Base-by-base conservation (phyloP, 2,797 vertebrate genomes). In the Galagoides demidoff region DNA sequence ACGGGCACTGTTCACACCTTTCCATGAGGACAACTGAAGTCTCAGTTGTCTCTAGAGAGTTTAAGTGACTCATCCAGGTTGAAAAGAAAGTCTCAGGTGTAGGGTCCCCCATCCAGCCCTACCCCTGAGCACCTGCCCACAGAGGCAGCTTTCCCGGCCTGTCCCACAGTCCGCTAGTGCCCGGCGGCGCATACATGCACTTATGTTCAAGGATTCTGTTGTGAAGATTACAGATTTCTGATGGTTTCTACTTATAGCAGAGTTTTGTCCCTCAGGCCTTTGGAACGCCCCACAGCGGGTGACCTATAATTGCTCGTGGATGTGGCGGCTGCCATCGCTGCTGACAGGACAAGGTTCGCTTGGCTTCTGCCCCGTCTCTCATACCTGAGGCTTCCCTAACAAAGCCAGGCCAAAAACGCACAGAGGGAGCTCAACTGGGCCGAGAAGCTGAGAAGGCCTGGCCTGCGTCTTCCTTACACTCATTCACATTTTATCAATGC, bases 251-350 rank as follows among this genome's bases (percentile, higher is more conserved):
- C 83, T 59, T 45, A 7, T 2, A 37, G 29, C 27, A 8, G 31
- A 45, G 39, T 49, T 13, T 12, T 6, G 70, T 74, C 92, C 94
- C 37, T 79, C 59, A 29, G 49, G 55, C 71, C 57, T 85, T 61
- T 29, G 49, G 81, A 85, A 93, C 13, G 7, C 25, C 87, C 88
- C 70, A 2, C 68, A 17, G 52, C 0, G 9, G 70, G 70, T 29
- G 11, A 68, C 4, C 82, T 11, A 3, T 20, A 52, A 71, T 20
- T 55, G 52, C 52, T 31, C 45, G 73, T 1, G 2, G 93, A 52
- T 25, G 59, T 3, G 9, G 19, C 0, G 0, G 66, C 25, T 3
- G 13, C n/a, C 5, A 8, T 57, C 2, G 1, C 82, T 5, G n/a
- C 55, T 0, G 3, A 22, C 43, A 43, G 34, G 39, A 43, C 4